Evolutionary conservation across 2,888 invertebrate species (phyloP), one percentile per base, ranked within the genome.

Genomic region (Eudasyphora cyanicolor): DNA sequence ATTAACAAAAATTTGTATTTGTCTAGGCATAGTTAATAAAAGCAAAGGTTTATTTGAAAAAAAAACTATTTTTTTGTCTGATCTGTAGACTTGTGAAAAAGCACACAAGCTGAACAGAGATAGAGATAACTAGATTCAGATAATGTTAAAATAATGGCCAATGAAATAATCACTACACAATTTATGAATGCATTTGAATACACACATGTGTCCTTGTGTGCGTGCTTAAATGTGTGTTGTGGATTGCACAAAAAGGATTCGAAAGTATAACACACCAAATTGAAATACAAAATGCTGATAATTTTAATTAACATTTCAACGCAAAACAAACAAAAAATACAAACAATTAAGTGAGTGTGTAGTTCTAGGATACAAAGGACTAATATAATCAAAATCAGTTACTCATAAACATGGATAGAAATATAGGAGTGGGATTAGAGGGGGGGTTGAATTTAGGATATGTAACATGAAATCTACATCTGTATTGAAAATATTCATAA

Each of bases 281-380:
- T 8, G 83, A 84, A 86, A 79, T 45, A n/a, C 45, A 17, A 21
- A 45, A 54, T 67, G 57, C 82, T 76, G 82, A 86, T 80, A 79
- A 85, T 80, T 85, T 86, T 86, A 86, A 85, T 86, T 86, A 85
- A 84, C 83, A 86, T 86, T 84, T 86, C 82, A 85, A 60, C 82
- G 81, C 77, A 76, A n/a, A 76, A 67, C 51, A 51, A 70, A 67
- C 77, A 79, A 85, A 35, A 75, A 75, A n/a, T n/a, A 67, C 77
- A 79, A 75, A 54, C 19, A 54, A 57, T 51, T 7, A n/a, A 32
- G 1, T 12, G 21, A 64, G 32, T 49, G 49, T 75, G 32, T 49
- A 8, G 49, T 51, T 49, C 32, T 7, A 32, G 19, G n/a, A 21
- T 64, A 49, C 64, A 64, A 49, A 76, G 64, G 35, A 49, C 64